Conservation (phyloP, 1,140 invertebrate genomes). For the Aphaenogaster floridana region DNA sequence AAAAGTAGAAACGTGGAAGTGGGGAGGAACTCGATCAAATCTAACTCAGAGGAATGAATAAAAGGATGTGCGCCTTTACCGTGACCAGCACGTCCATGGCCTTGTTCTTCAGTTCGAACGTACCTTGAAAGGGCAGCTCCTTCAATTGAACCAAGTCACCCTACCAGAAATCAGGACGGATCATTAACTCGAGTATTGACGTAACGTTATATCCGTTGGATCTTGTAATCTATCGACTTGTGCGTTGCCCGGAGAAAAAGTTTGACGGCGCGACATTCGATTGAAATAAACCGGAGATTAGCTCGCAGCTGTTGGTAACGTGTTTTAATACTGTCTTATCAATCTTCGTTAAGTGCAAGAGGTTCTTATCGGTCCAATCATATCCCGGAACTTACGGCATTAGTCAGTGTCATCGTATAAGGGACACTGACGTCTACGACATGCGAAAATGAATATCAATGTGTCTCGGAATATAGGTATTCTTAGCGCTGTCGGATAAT, state of each 20-base stretch:
- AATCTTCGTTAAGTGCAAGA: conserved; percentile 33
- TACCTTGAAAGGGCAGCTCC: conserved; percentile 88
- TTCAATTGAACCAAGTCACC: conserved; percentile 96
- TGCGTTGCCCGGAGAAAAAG: neutral
- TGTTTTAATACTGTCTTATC: conserved; percentile 42
- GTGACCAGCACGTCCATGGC: conserved; percentile 93
- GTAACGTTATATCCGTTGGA: neutral
- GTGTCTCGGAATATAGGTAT: conserved; percentile 9
- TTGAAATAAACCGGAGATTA: neutral
- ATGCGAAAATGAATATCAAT: conserved; percentile 53
- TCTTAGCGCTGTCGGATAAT: conserved; percentile 39
- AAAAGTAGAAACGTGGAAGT: conserved; percentile 50
- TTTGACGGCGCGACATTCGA: neutral
- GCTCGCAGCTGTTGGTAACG: neutral
- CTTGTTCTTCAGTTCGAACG: conserved; percentile 92
- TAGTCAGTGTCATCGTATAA: conserved; percentile 44
- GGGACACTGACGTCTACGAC: conserved; percentile 19
- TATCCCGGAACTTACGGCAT: conserved; percentile 37
- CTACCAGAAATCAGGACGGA: conserved; percentile 84
- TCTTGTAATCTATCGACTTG: neutral
- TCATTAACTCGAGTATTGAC: conserved; percentile 4
- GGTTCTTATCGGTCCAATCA: conserved; percentile 42
- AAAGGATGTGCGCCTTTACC: conserved; percentile 86
- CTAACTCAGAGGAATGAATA: conserved; percentile 46
- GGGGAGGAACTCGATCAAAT: conserved; percentile 35